Base-by-base conservation (phyloP, 2,113 vertebrate species). In the Microtus pennsylvanicus region DNA sequence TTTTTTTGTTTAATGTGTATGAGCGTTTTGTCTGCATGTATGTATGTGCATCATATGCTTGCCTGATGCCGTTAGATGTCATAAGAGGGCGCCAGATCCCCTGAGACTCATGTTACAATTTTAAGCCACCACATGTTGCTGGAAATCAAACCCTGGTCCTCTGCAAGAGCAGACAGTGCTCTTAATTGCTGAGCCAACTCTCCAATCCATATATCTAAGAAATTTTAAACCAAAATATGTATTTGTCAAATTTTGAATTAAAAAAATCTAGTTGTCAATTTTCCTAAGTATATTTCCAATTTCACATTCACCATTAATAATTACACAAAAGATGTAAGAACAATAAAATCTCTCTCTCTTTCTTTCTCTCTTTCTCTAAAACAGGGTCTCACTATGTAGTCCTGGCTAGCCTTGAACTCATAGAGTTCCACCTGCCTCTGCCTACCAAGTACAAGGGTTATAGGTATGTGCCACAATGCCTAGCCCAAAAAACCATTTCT, bases 201-300 rank as follows among this genome's bases (percentile, higher is more conserved):
- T 61, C 22, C 3, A 82, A 35, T 24, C 35, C 22, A 61, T 26
- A 82, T 61, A 26, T 26, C 55, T 82, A 61, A 61, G 52, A 38
- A 38, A 8, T 14, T 95, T 87, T 67, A 55, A 88, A 81, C 26
- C 69, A 94, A 96, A 93, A 76, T 55, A 90, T 38, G 3, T 70
- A 75, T 50, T 33, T 70, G n/a, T 78, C 86, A 93, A 52, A 80
- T 87, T 94, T 58, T 81, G 87, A 28, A 91, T 85, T 91, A 94
- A 96, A 96, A 94, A 95, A 91, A 42, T 33, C 82, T 75, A 86
- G 63, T 65, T 86, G 75, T 16, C 90, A 9, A 89, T 95, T 94
- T 87, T 28, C 70, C n/a, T 30, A 94, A 90, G 0, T 77, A 42
- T 45, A 47, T 26, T 91, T 96, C 94, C 69, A 93, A 89, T 58